Evolutionary conservation across 2,888 invertebrate genomes (phyloP), one percentile per base, ranked within the genome.

Genomic region (Argyra leucocephala): DNA sequence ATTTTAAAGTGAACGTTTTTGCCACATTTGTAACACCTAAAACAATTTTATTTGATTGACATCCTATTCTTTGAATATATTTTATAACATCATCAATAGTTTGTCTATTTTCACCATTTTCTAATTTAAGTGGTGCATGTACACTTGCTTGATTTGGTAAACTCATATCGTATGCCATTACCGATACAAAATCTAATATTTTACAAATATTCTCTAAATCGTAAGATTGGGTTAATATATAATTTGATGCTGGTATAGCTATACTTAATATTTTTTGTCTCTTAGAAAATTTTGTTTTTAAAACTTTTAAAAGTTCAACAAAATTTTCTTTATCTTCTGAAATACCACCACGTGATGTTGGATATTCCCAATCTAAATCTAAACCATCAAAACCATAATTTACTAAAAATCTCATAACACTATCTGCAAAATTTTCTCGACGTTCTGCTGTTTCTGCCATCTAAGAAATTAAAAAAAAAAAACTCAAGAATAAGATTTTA

Each of bases 81-180:
- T 78, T 71, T 15, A 82, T 72, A 22, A 78, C 66, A 58, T 66
- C 60, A 9, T 70, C 66, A 22, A 71, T 66, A 24, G 70, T 71
- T 22, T 68, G 24, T 7, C 69, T 65, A 0, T 58, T 61, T 58
- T 70, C 69, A 23, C 23, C 23, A 1, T 37, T 22, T 64, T 73
- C 74, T 21, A 69, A 65, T 65, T 70, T 70, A 21, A 82, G 69
- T 10, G 81, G 81, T 12, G 82, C 76, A 65, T 80, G 75, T 63
- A 80, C 75, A 62, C 80, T 81, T 31, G 81, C 80, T 23, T 72
- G 70, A 64, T 71, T 66, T n/a, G 58, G 60, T 3, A 64, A 57
- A 67, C 80, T 78, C 64, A 81, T 79, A 72, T 84, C 83, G 70
- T 83, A 84, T 7, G 81, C 77, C 83, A 84, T 83, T 48, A 83